Conservation (phyloP, 2,888 invertebrate species). For the Periphyllus acericola region DNA sequence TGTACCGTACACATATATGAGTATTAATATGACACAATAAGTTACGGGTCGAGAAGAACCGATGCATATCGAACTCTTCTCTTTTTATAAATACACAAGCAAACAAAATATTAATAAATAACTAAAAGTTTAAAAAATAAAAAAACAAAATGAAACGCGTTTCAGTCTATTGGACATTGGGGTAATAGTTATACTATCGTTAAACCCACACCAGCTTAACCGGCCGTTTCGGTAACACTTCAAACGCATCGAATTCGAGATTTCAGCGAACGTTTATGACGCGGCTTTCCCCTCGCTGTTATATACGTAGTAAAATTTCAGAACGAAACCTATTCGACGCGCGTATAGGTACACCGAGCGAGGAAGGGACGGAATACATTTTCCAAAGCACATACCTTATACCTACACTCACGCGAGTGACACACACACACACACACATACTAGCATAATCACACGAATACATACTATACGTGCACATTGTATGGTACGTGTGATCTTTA, state of each 20-base stretch:
- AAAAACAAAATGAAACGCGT: too few species aligned
- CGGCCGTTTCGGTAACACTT: not conserved
- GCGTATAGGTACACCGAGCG: not conserved
- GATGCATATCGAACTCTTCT: too few species aligned
- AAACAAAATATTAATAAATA: too few species aligned
- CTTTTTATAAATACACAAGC: too few species aligned
- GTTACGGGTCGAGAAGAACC: too few species aligned
- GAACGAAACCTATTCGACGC: not conserved
- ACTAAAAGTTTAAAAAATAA: too few species aligned
- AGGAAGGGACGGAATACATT: conserved; percentile 18
- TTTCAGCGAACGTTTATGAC: not conserved
- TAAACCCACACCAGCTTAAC: not conserved
- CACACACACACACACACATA: not conserved
- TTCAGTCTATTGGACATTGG: too few species aligned
- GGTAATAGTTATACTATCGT: too few species aligned
- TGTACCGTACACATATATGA: too few species aligned
- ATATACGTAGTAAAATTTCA: not conserved
- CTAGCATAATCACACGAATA: not conserved
- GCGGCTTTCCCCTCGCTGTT: not conserved
- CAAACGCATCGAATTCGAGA: not conserved
- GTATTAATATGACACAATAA: too few species aligned
- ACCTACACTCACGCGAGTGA: not conserved
- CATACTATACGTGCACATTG: not conserved
- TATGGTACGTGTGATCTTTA: not conserved
- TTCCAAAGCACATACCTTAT: not conserved